Evolutionary conservation across 2,797 vertebrate species (phyloP).

Genomic region (Monodelphis domestica): DNA sequence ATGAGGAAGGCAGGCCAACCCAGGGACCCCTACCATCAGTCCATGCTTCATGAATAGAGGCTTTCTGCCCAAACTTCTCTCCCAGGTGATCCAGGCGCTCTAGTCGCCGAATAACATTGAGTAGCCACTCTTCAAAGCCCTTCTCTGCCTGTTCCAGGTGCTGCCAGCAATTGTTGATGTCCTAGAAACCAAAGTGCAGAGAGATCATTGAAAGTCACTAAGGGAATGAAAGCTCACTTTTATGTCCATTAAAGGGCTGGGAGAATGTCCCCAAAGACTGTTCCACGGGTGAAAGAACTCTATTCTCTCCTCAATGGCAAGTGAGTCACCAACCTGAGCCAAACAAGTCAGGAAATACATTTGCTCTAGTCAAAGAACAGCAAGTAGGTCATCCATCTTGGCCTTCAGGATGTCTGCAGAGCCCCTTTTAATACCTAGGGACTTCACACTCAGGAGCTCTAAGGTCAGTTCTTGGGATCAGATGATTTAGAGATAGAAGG

Average conservation of each 20-base stretch:
- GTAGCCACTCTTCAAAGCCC: constrained; percentile 96
- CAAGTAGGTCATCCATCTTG: not conserved
- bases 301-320: too few species aligned
- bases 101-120: constrained; percentile 94
- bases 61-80: constrained; percentile 96
- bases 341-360: not conserved
- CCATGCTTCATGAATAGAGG: constrained; percentile 95
- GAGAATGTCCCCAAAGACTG: not conserved
- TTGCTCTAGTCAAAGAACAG: not conserved
- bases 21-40: constrained; percentile 87
- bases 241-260: not conserved
- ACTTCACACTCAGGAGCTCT: not conserved
- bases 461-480: not conserved
- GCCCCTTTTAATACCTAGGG: not conserved
- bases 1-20: accelerated
- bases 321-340: not conserved
- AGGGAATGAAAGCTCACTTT: not conserved
- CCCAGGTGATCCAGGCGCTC: constrained; percentile 95
- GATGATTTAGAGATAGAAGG: not conserved
- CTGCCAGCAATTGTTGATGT: constrained; percentile 94
- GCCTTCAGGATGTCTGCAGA: not conserved
- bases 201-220: not conserved
- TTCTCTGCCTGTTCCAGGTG: constrained; percentile 95
- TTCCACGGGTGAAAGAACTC: too few species aligned
- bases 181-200: constrained; percentile 81